phyloP scores from a whole-genome alignment of 2,797 vertebrate species.

The Pteronotus mesoamericanus region DNA sequence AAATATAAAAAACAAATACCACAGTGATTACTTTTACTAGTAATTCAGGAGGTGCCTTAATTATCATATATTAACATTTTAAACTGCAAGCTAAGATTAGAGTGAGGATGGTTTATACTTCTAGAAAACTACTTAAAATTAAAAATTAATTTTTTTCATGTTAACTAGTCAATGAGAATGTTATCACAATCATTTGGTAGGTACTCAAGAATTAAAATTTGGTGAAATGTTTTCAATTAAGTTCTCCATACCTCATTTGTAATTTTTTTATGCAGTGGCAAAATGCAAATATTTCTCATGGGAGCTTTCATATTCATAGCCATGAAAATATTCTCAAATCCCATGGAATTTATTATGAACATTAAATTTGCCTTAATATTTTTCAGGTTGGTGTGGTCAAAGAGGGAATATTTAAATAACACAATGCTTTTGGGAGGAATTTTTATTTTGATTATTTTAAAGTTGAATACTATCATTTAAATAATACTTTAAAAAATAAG shows the following conservation, averaged over 20 bases:
- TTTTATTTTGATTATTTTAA: not conserved
- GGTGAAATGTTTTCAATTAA: constrained; percentile 29
- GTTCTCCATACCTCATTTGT: not conserved
- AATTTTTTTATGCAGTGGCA: not conserved
- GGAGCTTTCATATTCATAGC: not conserved
- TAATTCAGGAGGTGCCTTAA: constrained; percentile 3
- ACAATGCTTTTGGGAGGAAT: not conserved
- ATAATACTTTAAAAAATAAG: not conserved
- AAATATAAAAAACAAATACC: constrained; percentile 32
- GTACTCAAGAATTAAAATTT: constrained; percentile 4
- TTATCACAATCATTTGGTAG: not conserved
- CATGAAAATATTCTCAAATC: constrained; percentile 42
- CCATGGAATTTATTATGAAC: not conserved
- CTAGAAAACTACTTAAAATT: constrained; percentile 39
- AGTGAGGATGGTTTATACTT: not conserved
- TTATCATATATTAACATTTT: constrained; percentile 52
- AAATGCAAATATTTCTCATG: constrained; percentile 39
- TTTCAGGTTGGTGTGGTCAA: not conserved
- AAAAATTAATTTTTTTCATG: not conserved
- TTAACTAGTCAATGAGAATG: constrained; percentile 9
- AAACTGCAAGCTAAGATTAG: not conserved
- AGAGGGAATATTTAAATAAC: not conserved
- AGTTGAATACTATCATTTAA: constrained; percentile 20
- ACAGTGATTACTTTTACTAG: constrained; percentile 25
- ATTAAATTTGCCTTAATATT: constrained; percentile 34